A percentile compares a stretch with the other conserved stretches of the same genome.
Evolutionary conservation across 2,113 vertebrate genomes (phyloP).

Genomic region (Heteronetta atricapilla): DNA sequence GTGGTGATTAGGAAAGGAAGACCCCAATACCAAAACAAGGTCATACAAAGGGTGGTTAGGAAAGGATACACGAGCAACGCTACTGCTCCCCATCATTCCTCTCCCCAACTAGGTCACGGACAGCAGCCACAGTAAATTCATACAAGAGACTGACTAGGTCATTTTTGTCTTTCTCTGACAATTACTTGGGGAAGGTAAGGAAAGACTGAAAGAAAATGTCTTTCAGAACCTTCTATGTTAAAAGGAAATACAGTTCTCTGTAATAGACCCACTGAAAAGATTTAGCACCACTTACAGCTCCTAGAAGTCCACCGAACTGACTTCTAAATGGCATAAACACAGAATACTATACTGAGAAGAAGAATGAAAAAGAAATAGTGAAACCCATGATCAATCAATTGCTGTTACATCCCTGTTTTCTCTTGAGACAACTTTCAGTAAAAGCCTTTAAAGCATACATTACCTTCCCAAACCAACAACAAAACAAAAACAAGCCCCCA

Average conservation of each 20-base stretch:
- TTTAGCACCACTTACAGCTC: constrained; percentile 9
- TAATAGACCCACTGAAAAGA: neutral
- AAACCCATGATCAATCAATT: neutral
- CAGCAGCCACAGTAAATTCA: neutral
- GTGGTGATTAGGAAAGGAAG: neutral
- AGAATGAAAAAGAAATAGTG: constrained; percentile 2
- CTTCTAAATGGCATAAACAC: neutral
- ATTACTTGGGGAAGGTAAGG: neutral
- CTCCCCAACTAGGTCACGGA: neutral
- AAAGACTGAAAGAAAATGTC: neutral
- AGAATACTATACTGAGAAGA: neutral
- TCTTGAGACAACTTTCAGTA: neutral
- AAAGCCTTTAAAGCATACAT: neutral
- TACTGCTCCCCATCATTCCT: neutral
- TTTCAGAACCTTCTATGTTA: neutral
- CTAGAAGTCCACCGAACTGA: neutral
- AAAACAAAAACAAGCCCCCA: neutral
- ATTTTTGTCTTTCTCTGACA: neutral
- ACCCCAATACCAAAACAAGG: neutral
- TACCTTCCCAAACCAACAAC: neutral
- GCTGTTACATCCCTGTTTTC: neutral
- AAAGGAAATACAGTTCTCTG: neutral
- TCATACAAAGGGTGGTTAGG: neutral
- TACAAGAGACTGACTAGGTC: neutral
- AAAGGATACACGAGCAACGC: neutral